phyloP scores from a whole-genome alignment of 2,888 invertebrate genomes.

The Aleiodes alternator region DNA sequence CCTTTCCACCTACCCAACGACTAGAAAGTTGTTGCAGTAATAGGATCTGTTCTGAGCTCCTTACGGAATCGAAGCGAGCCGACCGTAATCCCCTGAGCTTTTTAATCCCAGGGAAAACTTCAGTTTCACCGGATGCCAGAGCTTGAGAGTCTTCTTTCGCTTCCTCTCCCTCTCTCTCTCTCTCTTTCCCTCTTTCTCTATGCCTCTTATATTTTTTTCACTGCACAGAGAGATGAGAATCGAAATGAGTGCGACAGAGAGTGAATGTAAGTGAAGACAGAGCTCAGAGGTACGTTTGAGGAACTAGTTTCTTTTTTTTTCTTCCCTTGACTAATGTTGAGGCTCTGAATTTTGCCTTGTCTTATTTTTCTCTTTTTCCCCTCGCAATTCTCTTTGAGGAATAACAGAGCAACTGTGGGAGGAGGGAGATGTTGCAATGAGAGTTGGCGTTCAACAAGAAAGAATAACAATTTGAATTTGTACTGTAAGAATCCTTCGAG shows the following conservation, averaged over 20 bases:
- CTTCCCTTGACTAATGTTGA: slow-evolving; percentile 16
- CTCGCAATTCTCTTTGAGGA: not conserved
- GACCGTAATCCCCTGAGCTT: slow-evolving; percentile 58
- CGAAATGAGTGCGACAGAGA: slow-evolving; percentile 51
- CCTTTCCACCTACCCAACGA: slow-evolving; percentile 30
- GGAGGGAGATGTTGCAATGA: slow-evolving; percentile 3
- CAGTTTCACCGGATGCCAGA: slow-evolving; percentile 51
- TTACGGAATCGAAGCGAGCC: slow-evolving; percentile 59
- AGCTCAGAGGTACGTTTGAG: slow-evolving; percentile 31
- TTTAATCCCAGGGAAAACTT: slow-evolving; percentile 59
- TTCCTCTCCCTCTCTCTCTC: slow-evolving; percentile 14
- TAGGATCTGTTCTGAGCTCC: slow-evolving; percentile 60
- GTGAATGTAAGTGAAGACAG: slow-evolving; percentile 39
- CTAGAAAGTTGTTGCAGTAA: slow-evolving; percentile 62
- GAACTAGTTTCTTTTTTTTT: slow-evolving; percentile 7
- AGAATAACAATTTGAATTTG: slow-evolving; percentile 27
- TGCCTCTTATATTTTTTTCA: not conserved
- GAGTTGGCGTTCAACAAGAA: not conserved
- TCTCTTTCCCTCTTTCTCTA: slow-evolving; percentile 1
- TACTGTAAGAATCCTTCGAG: not conserved
- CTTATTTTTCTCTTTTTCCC: no score
- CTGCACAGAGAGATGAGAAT: slow-evolving; percentile 42
- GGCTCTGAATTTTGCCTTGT: not conserved
- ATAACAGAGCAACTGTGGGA: not conserved
- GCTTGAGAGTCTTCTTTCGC: slow-evolving; percentile 33